Evolutionary conservation across 2,113 vertebrate species (phyloP).

Genomic region (Cavia aperea): DNA sequence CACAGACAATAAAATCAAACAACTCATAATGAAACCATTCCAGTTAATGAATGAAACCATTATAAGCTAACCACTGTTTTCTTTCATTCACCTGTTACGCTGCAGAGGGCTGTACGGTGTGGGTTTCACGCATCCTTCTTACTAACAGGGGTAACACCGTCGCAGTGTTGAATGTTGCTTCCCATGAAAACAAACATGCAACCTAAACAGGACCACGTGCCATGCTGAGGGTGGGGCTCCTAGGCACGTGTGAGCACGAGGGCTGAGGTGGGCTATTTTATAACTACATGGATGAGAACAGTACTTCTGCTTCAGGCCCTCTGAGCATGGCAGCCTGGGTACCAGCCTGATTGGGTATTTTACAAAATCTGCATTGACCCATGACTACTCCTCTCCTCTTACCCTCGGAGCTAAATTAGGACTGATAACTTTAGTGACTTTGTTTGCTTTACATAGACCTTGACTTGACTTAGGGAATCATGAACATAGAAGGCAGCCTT

Average conservation of each 20-base stretch:
- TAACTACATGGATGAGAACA: fast-evolving
- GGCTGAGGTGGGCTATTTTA: background rate
- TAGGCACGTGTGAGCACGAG: too few relatives aligned
- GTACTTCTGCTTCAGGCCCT: background rate
- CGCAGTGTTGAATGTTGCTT: background rate
- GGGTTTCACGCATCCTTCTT: background rate
- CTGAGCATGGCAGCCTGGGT: background rate
- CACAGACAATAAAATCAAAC: too few relatives aligned
- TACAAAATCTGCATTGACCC: too few relatives aligned
- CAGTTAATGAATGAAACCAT: too few relatives aligned
- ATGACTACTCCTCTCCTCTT: background rate
- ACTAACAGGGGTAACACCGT: background rate
- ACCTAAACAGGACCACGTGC: fast-evolving
- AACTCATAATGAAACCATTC: too few relatives aligned
- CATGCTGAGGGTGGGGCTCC: fast-evolving
- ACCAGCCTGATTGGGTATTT: too few relatives aligned
- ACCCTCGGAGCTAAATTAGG: background rate
- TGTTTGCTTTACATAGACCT: too few relatives aligned
- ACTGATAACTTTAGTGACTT: background rate
- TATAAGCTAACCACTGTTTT: background rate
- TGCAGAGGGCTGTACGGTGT: background rate
- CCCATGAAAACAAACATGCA: background rate
- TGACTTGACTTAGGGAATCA: too few relatives aligned
- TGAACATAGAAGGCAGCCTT: background rate
- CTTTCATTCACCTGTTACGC: background rate